Conservation (phyloP, 2,113 vertebrate species). For the Dromas ardeola region DNA sequence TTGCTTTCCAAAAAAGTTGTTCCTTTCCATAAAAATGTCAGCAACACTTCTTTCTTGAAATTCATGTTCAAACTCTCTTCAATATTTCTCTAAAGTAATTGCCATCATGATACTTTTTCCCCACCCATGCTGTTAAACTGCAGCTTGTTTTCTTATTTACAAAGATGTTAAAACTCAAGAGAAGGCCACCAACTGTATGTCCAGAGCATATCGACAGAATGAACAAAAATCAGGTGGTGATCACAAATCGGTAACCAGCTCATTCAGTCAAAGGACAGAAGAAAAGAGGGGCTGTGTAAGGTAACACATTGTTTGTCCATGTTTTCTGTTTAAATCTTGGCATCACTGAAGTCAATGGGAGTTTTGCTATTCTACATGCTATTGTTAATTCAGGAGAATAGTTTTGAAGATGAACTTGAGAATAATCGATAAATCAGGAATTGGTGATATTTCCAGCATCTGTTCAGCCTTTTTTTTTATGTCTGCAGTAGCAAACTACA, state of each 20-base stretch:
- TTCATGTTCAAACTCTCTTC: not conserved
- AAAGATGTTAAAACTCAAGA: constrained; percentile 32
- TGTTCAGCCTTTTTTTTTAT: not conserved
- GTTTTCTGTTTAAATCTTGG: not conserved
- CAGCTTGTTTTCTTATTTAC: not conserved
- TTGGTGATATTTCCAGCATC: not conserved
- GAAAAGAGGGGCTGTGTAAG: constrained; percentile 41
- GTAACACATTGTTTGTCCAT: constrained; percentile 26
- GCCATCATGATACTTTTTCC: not conserved
- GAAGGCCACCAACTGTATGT: not conserved
- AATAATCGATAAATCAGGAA: not conserved
- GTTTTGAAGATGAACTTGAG: not conserved
- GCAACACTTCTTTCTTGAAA: not conserved
- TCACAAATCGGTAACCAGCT: not conserved
- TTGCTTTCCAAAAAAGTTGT: not conserved
- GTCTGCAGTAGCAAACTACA: not conserved
- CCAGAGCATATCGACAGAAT: not conserved
- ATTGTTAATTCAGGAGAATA: not conserved
- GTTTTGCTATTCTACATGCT: not conserved
- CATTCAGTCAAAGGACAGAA: not conserved
- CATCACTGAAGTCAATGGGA: not conserved
- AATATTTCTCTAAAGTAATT: not conserved
- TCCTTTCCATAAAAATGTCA: not conserved
- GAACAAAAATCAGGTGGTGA: constrained; percentile 17
- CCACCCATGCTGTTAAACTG: not conserved